phyloP scores from a whole-genome alignment of 2,888 invertebrate genomes.

The Calliphora vomitoria region DNA sequence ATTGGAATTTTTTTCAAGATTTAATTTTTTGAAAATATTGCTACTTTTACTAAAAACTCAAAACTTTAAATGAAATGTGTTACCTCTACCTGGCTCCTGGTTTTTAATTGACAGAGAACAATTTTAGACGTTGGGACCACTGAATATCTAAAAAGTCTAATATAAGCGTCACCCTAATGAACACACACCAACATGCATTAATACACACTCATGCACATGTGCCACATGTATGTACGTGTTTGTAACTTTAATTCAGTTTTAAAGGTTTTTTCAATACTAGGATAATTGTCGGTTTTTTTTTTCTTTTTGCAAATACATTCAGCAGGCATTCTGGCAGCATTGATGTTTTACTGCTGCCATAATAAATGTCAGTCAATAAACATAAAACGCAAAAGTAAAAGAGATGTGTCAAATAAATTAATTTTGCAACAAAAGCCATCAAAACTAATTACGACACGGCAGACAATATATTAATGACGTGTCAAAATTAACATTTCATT shows the following conservation, averaged over 20 bases:
- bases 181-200: not conserved
- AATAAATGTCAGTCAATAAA: constrained; percentile 74
- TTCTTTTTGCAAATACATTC: not conserved
- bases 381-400: constrained; percentile 73
- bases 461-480: constrained; percentile 83
- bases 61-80: too few species aligned
- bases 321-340: constrained; percentile 22
- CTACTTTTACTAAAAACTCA: too few species aligned
- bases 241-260: constrained; percentile 43
- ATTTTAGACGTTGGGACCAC: too few species aligned
- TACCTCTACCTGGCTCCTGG: too few species aligned
- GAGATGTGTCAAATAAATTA: constrained; percentile 83
- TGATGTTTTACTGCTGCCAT: constrained; percentile 70
- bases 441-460: constrained; percentile 82
- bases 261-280: not conserved
- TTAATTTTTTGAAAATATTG: too few species aligned
- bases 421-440: constrained; percentile 83
- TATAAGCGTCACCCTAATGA: too few species aligned
- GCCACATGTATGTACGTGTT: constrained; percentile 15
- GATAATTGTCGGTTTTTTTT: constrained; percentile 11
- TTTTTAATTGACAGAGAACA: too few species aligned
- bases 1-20: too few species aligned
- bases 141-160: too few species aligned
- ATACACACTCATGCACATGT: too few species aligned
- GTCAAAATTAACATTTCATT: constrained; percentile 84